Evolutionary conservation across 2,888 invertebrate species (phyloP).

Genomic region (Julus scandinavius): DNA sequence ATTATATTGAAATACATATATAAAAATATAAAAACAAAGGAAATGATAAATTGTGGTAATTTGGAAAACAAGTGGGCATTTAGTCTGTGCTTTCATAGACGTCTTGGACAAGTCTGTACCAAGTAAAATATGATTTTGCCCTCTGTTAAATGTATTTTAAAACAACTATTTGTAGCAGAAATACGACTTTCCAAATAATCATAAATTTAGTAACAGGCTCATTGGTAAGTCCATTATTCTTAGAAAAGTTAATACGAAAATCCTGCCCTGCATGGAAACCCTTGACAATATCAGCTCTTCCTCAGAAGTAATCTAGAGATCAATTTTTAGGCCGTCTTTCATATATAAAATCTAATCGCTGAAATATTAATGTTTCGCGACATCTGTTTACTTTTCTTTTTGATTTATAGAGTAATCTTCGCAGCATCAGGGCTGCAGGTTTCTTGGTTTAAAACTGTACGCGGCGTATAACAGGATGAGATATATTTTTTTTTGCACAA

Average conservation of each 20-base stretch:
- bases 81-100: no score
- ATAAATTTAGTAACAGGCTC: conserved; percentile 2
- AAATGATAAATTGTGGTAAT: no score
- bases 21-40: no score
- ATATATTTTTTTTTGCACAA: not conserved
- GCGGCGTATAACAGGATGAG: not conserved
- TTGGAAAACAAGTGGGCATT: no score
- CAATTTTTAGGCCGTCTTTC: conserved; percentile 21
- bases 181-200: not conserved
- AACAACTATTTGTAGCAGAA: no score
- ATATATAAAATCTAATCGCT: conserved; percentile 26
- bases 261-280: not conserved
- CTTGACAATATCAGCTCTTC: conserved; percentile 23
- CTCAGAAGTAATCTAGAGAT: conserved; percentile 33
- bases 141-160: no score
- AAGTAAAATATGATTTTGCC: no score
- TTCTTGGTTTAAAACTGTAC: not conserved
- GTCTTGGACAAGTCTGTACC: no score
- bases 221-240: not conserved
- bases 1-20: no score
- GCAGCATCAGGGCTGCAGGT: conserved; percentile 21
- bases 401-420: conserved; percentile 33
- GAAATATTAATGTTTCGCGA: conserved; percentile 33
- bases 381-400: conserved; percentile 30
- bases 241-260: not conserved